Base-by-base conservation (phyloP, 2,797 vertebrate species). In the Schizothorax lantsangensis region DNA sequence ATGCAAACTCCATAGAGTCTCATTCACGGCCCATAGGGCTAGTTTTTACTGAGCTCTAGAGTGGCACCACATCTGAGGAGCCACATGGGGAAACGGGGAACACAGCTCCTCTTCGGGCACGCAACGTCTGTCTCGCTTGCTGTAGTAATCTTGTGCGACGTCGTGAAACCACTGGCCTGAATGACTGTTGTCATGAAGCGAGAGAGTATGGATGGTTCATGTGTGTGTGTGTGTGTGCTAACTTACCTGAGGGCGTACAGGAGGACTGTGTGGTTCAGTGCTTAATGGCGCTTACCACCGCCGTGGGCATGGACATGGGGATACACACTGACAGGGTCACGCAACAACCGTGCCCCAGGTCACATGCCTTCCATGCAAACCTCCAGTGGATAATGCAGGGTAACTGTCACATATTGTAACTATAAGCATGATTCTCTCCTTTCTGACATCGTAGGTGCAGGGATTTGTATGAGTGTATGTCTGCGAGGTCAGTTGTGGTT, bases 141-240 rank as follows among this genome's bases (percentile, higher is more conserved):
- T 45, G 47, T 45, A 21, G 87, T 86, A 83, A 89, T 87, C 79
- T 57, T 78, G 36, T 69, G 71, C 23, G 78, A 87, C 85, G 26
- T 88, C 2, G 80, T 86, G 80, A 88, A 88, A 83, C 80, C 85
- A 84, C 23, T 88, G 86, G 75, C 84, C 83, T 87, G 80, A 87
- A 90, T 80, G 83, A 86, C 85, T 90, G 74, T 84, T 90, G 85
- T 87, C 69, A 88, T 85, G 81, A 90, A 80, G 75, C 12, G 62
- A 75, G 47, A 81, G 71, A 81, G 52, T 66, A 82, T 64, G 84
- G 72, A 81, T 49, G 54, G 17, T 57, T 71, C 38, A 66, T 62
- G 64, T 66, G 71, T 71, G 83, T 89, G 83, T 81, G 74, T 69
- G 26, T 87, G 71, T 6, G 43, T n/a, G 19, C 14, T 52, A 38